Evolutionary conservation across 2,113 vertebrate genomes (phyloP), one percentile per base, ranked within the genome.

Genomic region (Patagioenas fasciata): DNA sequence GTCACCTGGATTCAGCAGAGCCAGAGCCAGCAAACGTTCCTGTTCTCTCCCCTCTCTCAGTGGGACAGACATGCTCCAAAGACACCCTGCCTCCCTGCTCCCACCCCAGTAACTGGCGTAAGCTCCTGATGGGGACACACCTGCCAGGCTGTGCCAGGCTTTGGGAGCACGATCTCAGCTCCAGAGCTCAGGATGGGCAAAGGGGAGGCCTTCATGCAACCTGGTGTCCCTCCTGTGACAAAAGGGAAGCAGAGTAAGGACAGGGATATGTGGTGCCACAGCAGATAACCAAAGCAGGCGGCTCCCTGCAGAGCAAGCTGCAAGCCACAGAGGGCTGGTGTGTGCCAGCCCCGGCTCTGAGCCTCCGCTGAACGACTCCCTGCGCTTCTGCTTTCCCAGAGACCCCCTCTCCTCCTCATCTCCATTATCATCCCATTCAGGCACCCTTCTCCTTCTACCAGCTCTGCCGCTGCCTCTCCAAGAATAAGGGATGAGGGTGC

Each of bases 1-100:
- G 88, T 94, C 96, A 97, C 85, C 87, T 80, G 80, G 17, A n/a
- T 47, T 6, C 75, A 16, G 58, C 51, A 62, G 29, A 29, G 40
- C 6, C 32, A 29, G 50, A 12, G 42, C 48, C 80, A 25, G 8
- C 23, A 48, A 57, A 48, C 3, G 47, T 2, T 69, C 79, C 85
- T 34, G 12, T 14, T 60, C 54, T 48, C 71, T 88, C 64, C 54
- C 72, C n/a, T 64, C 57, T 56, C 83, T 32, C 1, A 0, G 58
- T 5, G 66, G 93, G 66, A 61, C 70, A 71, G 53, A 42, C 2
- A 1, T 5, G 24, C 26, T 95, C 42, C 62, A 58, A 24, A 24
- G 64, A 36, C 66, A 48, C 0, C 48, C 13, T 11, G 31, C 8
- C 23, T 34, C 8, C 40, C n/a, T 69, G 34, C 40, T 79, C 56